phyloP scores from a whole-genome alignment of 2,888 invertebrate genomes.

The Cheilosia pagana region DNA sequence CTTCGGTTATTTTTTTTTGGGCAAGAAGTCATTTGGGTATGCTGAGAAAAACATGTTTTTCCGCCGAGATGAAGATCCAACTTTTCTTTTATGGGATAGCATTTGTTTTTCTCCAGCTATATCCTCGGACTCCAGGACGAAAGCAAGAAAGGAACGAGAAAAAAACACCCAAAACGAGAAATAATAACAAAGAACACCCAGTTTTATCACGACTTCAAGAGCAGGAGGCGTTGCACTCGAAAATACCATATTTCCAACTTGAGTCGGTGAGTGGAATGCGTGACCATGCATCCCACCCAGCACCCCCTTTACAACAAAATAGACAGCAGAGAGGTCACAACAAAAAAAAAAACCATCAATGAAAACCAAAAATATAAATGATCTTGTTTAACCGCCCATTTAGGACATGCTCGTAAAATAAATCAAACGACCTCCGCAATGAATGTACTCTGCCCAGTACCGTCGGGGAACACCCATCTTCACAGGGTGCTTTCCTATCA shows the following conservation, averaged over 20 bases:
- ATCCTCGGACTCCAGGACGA: neutral
- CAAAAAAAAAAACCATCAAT: constrained; percentile 44
- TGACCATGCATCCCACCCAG: constrained; percentile 7
- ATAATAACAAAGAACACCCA: constrained; percentile 70
- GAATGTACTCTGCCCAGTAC: constrained; percentile 46
- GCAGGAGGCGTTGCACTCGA: constrained; percentile 66
- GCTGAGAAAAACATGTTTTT: constrained; percentile 53
- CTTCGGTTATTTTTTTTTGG: constrained; percentile 1
- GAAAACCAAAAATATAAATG: constrained; percentile 68
- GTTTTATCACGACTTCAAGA: constrained; percentile 57
- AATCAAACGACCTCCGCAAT: constrained; percentile 69
- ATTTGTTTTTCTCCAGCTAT: constrained; percentile 30
- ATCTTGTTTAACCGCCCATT: constrained; percentile 75
- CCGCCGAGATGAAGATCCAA: constrained; percentile 31
- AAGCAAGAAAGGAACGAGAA: neutral
- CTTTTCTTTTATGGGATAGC: constrained; percentile 41
- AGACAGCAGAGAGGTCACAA: constrained; percentile 6
- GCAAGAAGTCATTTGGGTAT: constrained; percentile 43
- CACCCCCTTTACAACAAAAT: neutral
- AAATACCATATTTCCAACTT: constrained; percentile 45
- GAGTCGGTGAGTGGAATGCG: constrained; percentile 20
- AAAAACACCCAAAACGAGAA: constrained; percentile 39
- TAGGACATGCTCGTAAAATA: constrained; percentile 70
- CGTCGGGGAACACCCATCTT: constrained; percentile 56
- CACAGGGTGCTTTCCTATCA: constrained; percentile 31